Evolutionary conservation across 2,888 invertebrate species (phyloP).

Genomic region (Tuta absoluta): DNA sequence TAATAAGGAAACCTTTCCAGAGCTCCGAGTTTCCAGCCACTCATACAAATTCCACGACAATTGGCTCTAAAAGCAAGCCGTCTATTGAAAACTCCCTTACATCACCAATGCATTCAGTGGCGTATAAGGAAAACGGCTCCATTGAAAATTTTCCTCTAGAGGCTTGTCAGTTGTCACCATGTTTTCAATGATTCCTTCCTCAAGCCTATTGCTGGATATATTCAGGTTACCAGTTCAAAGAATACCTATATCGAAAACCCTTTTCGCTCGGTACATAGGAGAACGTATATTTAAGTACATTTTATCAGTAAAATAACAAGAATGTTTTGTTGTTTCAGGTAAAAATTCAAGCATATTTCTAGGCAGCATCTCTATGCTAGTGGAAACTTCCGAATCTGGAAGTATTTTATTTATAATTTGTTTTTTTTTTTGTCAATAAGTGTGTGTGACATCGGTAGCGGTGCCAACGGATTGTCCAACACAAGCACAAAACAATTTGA

Average conservation of each 20-base stretch:
- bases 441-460: neutral
- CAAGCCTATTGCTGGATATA: neutral
- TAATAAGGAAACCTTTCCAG: neutral
- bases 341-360: too few species aligned
- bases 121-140: neutral
- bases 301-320: too few species aligned
- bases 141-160: constrained; percentile 1
- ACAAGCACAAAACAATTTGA: too few species aligned
- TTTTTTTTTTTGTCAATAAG: neutral
- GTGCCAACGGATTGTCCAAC: too few species aligned
- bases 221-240: neutral
- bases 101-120: neutral
- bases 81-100: neutral
- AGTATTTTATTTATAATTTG: too few species aligned
- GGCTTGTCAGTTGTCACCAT: neutral
- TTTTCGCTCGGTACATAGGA: neutral
- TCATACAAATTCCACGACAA: neutral
- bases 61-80: neutral
- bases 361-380: too few species aligned
- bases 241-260: neutral
- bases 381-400: too few species aligned
- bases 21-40: neutral
- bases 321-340: too few species aligned
- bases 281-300: too few species aligned
- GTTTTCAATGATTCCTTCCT: neutral